A percentile compares a stretch with the other conserved stretches of the same genome.
phyloP scores from a whole-genome alignment of 1,140 invertebrate species.

The Procambarus clarkii region DNA sequence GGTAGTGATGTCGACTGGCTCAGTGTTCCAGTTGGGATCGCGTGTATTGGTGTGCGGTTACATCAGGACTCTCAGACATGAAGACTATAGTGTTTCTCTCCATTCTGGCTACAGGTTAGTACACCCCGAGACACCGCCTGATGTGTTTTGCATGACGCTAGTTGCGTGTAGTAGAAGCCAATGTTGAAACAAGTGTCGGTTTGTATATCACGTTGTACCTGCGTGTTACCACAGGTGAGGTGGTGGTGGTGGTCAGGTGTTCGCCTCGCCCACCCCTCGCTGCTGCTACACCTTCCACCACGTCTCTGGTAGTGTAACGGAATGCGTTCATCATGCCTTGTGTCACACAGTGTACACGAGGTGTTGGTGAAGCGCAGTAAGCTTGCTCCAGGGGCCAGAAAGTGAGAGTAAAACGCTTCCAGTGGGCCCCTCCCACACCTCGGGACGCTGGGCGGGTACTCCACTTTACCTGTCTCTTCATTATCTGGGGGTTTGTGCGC shows the following conservation, averaged over 20 bases:
- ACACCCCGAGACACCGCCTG: not conserved
- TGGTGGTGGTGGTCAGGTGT: not conserved
- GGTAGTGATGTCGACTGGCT: conserved; percentile 5
- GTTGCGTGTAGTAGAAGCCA: not conserved
- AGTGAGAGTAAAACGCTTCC: not conserved
- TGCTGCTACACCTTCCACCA: not conserved
- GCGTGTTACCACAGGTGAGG: not conserved
- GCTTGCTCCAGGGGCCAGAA: not conserved
- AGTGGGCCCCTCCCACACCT: conserved; percentile 4
- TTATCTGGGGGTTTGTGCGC: too few relatives aligned
- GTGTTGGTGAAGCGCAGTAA: too few relatives aligned
- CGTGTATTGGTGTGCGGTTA: conserved; percentile 9
- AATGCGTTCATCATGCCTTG: too few relatives aligned
- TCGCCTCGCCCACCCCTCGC: not conserved
- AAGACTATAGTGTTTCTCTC: conserved; percentile 47
- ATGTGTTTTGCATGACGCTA: not conserved
- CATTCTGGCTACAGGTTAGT: conserved; percentile 48
- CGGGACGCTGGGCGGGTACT: conserved; percentile 27
- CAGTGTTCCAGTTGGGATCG: conserved; percentile 41
- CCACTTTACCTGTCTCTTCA: not conserved
- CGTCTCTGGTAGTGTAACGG: not conserved
- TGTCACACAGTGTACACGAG: too few relatives aligned
- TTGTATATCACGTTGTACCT: not conserved
- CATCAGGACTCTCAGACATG: conserved; percentile 24
- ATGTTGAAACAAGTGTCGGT: not conserved